phyloP scores from a whole-genome alignment of 2,797 vertebrate species.

The Basileuterus tristriatus region DNA sequence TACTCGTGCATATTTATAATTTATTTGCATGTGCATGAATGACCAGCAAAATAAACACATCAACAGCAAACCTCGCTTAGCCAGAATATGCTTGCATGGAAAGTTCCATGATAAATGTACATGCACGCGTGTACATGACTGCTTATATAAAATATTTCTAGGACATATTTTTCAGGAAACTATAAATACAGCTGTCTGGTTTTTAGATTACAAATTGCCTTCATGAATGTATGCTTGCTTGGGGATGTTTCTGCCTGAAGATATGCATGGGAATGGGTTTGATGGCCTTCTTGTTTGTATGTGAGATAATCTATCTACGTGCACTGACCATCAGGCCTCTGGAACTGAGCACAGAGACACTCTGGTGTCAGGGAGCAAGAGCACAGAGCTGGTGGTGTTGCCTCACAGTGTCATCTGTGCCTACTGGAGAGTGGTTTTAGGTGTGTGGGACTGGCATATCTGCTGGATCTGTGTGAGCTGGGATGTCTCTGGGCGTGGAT shows the following conservation, averaged over 20 bases:
- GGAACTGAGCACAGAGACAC: background rate
- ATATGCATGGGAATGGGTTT: background rate
- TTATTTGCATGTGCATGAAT: background rate
- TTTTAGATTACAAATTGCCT: background rate
- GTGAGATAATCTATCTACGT: fast-evolving
- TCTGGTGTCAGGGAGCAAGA: background rate
- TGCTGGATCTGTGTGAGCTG: background rate
- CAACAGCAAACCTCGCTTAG: background rate
- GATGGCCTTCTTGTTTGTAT: background rate
- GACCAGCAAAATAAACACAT: background rate
- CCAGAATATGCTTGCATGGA: background rate
- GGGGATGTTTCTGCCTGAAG: background rate
- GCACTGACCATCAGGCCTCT: background rate
- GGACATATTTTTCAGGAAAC: background rate
- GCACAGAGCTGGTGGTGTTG: background rate
- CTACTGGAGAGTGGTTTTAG: background rate
- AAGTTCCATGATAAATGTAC: background rate
- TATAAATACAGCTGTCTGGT: background rate
- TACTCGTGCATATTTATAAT: background rate
- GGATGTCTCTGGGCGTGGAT: background rate
- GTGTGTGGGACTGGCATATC: background rate
- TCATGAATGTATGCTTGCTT: background rate
- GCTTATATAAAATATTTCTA: background rate
- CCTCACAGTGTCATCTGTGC: background rate
- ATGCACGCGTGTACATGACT: background rate